phyloP scores from a whole-genome alignment of 2,113 vertebrate genomes.

The Raja brachyura region DNA sequence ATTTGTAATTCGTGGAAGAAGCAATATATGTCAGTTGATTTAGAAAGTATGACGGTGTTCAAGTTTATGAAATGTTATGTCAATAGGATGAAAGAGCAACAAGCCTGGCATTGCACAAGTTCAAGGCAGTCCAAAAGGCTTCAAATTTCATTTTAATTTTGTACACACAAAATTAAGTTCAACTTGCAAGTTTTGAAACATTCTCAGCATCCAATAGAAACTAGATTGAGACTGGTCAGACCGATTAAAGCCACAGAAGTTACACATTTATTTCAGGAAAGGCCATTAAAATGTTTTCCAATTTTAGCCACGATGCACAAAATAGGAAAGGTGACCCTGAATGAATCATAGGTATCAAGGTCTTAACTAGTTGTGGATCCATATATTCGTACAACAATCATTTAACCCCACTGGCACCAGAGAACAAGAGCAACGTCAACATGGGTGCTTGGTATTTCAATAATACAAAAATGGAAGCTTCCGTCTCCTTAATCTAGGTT shows the following conservation, averaged over 20 bases:
- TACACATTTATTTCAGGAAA: conserved; percentile 13
- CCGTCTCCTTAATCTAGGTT: neutral
- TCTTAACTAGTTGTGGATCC: neutral
- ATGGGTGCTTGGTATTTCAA: neutral
- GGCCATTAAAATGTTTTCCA: conserved; percentile 16
- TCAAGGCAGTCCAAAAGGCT: neutral
- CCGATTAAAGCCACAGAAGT: neutral
- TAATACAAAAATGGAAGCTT: neutral
- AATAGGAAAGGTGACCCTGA: neutral
- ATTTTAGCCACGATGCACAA: neutral
- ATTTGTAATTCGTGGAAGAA: neutral
- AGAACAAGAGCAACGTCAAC: neutral
- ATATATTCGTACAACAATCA: neutral
- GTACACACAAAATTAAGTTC: neutral
- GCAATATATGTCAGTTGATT: neutral
- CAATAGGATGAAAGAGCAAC: neutral
- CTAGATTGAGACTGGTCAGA: neutral
- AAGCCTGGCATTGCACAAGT: neutral
- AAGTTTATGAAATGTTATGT: neutral
- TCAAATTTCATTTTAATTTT: too few species aligned
- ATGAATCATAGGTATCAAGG: neutral
- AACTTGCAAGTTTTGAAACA: conserved; percentile 1
- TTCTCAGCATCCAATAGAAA: neutral
- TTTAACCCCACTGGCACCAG: neutral
- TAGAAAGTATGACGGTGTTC: too few species aligned